These are phyloP conservation scores for Zapus hudsonius DNA, from an alignment of 2,113 vertebrate genomes.

Conservation along the genomic window DNA sequence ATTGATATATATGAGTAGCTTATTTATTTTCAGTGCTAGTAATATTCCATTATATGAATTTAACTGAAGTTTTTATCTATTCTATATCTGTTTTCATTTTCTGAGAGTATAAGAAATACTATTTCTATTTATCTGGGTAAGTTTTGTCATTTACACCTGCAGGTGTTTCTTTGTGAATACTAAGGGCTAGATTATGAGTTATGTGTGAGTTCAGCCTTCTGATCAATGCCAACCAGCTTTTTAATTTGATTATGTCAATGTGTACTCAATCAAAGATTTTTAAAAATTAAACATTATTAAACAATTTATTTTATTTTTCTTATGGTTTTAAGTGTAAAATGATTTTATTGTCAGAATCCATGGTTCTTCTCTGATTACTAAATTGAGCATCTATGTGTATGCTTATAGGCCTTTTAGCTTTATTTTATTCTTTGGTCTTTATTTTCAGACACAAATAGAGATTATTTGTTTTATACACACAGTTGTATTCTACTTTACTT, in stretches of 20 bases:
- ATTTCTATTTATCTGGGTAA: neutral
- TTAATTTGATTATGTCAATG: neutral
- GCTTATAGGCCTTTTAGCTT: neutral
- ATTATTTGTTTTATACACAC: neutral
- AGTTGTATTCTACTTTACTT: neutral
- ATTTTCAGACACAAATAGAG: neutral
- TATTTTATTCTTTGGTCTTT: no score
- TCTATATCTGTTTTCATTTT: neutral
- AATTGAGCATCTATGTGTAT: neutral
- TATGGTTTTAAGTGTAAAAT: neutral
- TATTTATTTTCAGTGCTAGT: slow-evolving; percentile 23
- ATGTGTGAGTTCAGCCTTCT: neutral
- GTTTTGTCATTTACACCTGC: neutral
- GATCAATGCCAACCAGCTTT: neutral
- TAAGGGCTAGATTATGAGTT: neutral
- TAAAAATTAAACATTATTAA: neutral
- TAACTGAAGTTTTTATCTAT: neutral
- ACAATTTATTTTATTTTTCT: neutral
- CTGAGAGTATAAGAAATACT: neutral
- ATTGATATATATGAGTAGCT: neutral
- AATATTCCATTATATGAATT: neutral
- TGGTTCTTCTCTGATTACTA: slow-evolving; percentile 29
- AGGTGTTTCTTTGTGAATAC: neutral
- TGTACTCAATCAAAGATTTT: neutral
- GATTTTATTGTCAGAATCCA: neutral